Evolutionary conservation across 2,888 invertebrate genomes (phyloP), one percentile per base, ranked within the genome.

Genomic region (Fragum fragum): DNA sequence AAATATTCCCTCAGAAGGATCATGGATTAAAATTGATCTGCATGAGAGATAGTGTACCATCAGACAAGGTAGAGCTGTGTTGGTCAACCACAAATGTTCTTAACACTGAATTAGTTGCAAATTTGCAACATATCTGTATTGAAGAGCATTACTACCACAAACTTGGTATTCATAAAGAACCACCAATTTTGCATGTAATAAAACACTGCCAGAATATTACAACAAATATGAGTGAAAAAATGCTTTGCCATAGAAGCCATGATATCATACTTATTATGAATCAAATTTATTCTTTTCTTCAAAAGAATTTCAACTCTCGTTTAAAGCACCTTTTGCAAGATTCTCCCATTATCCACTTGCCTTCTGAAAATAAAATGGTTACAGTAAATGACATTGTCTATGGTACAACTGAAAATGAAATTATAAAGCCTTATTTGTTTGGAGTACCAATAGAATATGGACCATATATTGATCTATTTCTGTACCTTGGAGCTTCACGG

Each of bases 371-470:
- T 21, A 57, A 73, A 28, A 61, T 87, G 42, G 75, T 84, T 5
- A 39, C 16, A 16, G 36, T 66, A 7, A 28, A 26, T 32, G 63
- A 68, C 16, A 53, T 86, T 36, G 79, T 83, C 6, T 53, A 68
- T n/a, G 28, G 71, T 7, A 55, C 82, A 23, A 28, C 63, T 1
- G 32, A 57, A 0, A 16, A 70, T 3, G 47, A 78, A 23, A 72
- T 79, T 29, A 81, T 88, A 5, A 79, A 74, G 53, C 86, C 83
- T 6, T 88, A 81, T 59, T 66, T 85, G 1, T 80, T 74, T 52
- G n/a, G 32, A 59, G 75, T 78, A 21, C 88, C 88, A 29, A 61
- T 61, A 14, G 69, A 73, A 18, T 86, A 76, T 52, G 77, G 76
- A 3, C 53, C 63, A n/a, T 85, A 55, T 53, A 74, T 73, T 42